Conservation (phyloP, 2,888 invertebrate species). For the Andricus quercusramuli region DNA sequence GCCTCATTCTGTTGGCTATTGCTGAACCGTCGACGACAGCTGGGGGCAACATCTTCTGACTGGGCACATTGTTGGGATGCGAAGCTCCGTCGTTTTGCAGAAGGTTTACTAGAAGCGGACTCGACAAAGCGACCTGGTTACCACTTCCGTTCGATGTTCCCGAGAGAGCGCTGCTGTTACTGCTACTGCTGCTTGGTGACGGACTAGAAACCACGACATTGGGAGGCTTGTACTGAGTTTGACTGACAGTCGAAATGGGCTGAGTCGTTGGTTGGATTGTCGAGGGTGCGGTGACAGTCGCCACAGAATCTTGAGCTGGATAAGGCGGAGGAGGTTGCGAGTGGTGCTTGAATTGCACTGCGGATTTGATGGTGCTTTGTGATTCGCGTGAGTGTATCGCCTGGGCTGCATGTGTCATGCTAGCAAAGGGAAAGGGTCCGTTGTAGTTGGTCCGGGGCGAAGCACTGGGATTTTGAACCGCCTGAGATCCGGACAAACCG, state of each 20-base stretch:
- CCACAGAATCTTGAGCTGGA: constrained; percentile 74
- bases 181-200: constrained; percentile 66
- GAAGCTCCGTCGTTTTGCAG: constrained; percentile 89
- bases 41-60: constrained; percentile 75
- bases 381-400: constrained; percentile 88
- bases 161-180: constrained; percentile 53
- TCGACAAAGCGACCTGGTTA: constrained; percentile 87
- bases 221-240: constrained; percentile 70
- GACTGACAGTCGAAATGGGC: constrained; percentile 71
- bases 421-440: constrained; percentile 91
- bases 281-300: constrained; percentile 73
- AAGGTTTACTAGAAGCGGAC: constrained; percentile 94
- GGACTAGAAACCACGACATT: constrained; percentile 71
- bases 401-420: constrained; percentile 92
- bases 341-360: constrained; percentile 72
- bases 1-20: constrained; percentile 68
- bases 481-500: constrained; percentile 65
- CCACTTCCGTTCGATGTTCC: constrained; percentile 66
- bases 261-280: constrained; percentile 69
- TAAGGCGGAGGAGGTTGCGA: constrained; percentile 79
- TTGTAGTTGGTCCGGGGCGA: constrained; percentile 79
- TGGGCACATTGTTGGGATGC: constrained; percentile 71
- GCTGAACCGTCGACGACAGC: constrained; percentile 69
- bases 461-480: constrained; percentile 74
- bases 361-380: constrained; percentile 68